Evolutionary conservation across 30 jellyfish, hydroid and myxozoan genomes (phyloP), one percentile per base, ranked within the genome.

Genomic region (Chrysaora quinquecirrha): DNA sequence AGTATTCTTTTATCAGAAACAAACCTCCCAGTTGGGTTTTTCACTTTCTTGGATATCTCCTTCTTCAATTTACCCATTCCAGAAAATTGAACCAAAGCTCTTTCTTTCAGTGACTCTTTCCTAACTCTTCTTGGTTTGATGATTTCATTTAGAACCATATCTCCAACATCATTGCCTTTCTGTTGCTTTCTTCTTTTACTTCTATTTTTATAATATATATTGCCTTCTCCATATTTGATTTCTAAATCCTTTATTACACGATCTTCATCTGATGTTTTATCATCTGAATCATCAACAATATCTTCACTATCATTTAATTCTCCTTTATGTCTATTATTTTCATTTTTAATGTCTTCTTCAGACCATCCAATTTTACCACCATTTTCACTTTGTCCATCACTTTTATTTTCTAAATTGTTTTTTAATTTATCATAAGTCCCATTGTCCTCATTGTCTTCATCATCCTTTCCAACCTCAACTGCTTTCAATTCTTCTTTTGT

Each of bases 1-100:
- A 82, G 79, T 27, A 82, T 69, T 27, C 92, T 82, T 56, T 82
- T 58, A 82, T 82, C 92, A 0, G 92, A 69, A 0, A 82, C 85
- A 48, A 82, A 82, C 54, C 92, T 82, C 30, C 24, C 35, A 4
- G 68, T 63, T 19, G 80, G 79, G 47, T 82, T 82, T 46, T 69
- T 56, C 32, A 82, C 85, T 12, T 67, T 50, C 11, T 21, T 34
- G 0, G 92, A 82, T 12, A 54, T 58, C 1, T 43, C 30, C 67
- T 82, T 82, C 30, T 54, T 56, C 29, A 69, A 11, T 18, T 23
- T 50, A 3, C 81, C 74, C 89, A 71, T 67, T 24, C 64, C 92
- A 22, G 92, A 82, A 24, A 54, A 67, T 25, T 82, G 92, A 2
- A 24, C 7, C 1, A 47, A 28, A 0, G 92, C 78, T 18, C 11